phyloP scores from a whole-genome alignment of 2,797 vertebrate species.

The Xiphophorus birchmanni region DNA sequence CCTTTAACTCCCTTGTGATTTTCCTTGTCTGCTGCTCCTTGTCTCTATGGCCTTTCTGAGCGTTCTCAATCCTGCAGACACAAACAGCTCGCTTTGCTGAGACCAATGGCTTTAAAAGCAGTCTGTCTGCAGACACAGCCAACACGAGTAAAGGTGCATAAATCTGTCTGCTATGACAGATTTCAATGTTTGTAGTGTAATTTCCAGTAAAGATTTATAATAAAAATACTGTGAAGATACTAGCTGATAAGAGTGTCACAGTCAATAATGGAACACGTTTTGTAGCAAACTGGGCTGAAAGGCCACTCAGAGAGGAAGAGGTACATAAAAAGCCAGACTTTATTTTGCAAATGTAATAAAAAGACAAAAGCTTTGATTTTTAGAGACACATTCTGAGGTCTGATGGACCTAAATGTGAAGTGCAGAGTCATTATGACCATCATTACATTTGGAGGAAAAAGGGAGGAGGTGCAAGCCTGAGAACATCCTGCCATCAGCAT shows the following conservation, averaged over 20 bases:
- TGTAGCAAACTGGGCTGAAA: background rate
- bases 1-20: conserved; percentile 29
- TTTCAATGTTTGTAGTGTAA: too few species aligned
- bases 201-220: too few species aligned
- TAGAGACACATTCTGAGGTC: background rate
- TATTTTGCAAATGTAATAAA: background rate
- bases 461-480: background rate
- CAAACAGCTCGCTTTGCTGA: background rate
- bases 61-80: conserved; percentile 50
- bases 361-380: background rate
- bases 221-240: background rate
- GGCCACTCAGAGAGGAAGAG: background rate
- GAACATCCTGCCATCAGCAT: background rate
- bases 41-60: conserved; percentile 44
- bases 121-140: background rate
- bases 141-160: background rate
- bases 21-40: conserved; percentile 45
- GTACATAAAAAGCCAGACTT: background rate
- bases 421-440: background rate
- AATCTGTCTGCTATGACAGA: background rate
- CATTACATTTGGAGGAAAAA: background rate
- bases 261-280: background rate
- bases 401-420: background rate
- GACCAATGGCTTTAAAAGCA: background rate
- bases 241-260: background rate